Conservation (phyloP, 2,888 invertebrate genomes). For the Caenorhabditis sp. region DNA sequence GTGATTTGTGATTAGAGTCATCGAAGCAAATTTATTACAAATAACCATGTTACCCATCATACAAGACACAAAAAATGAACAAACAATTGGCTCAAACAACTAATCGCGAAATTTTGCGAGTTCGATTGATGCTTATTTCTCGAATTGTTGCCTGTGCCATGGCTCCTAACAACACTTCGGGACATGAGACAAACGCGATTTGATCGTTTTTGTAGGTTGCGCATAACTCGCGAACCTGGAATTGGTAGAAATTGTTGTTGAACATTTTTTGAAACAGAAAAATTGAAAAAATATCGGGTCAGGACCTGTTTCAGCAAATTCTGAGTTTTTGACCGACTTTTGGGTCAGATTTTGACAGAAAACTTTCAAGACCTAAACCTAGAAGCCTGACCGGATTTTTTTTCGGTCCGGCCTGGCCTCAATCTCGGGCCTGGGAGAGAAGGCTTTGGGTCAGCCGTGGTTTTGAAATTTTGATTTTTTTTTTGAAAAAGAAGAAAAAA, state of each 20-base stretch:
- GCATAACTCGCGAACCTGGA: conserved; percentile 65
- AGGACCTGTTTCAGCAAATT: too few relatives aligned
- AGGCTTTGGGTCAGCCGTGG: too few relatives aligned
- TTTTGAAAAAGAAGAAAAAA: too few relatives aligned
- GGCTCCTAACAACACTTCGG: conserved; percentile 70
- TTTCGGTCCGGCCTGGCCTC: too few relatives aligned
- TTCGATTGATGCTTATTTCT: conserved; percentile 61
- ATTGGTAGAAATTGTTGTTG: neutral
- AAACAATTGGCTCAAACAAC: conserved; percentile 4
- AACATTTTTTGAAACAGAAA: neutral
- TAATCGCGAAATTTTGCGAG: conserved; percentile 23
- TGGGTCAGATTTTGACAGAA: too few relatives aligned
- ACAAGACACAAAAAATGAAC: neutral
- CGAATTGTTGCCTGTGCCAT: conserved; percentile 71
- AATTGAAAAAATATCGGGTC: too few relatives aligned
- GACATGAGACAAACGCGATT: conserved; percentile 69
- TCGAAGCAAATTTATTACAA: neutral
- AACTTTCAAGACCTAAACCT: too few relatives aligned
- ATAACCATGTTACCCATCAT: neutral
- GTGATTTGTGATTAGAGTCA: too few relatives aligned
- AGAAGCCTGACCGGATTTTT: too few relatives aligned
- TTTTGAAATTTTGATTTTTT: too few relatives aligned
- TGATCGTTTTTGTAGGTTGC: conserved; percentile 60
- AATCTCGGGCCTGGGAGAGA: too few relatives aligned
- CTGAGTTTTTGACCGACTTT: too few relatives aligned